These are phyloP conservation scores for Ecliptopera silaceata DNA, from an alignment of 2,888 invertebrate species.

Conservation along the genomic window DNA sequence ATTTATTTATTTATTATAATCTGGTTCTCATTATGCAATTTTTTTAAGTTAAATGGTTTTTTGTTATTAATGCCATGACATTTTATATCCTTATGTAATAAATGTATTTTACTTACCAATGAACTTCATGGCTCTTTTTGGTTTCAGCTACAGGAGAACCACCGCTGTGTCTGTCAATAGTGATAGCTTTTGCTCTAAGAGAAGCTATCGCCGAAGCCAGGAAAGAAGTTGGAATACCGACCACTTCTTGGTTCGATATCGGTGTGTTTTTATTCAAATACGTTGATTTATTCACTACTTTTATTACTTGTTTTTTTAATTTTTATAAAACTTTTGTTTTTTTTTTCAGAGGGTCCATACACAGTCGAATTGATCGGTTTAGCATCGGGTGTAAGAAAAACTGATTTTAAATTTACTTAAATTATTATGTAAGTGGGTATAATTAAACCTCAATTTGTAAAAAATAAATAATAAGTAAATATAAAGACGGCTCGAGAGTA, in stretches of 20 bases:
- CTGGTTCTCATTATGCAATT: no score
- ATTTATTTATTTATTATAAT: no score
- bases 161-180: slow-evolving; percentile 69
- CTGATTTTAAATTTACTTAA: slow-evolving; percentile 48
- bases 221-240: slow-evolving; percentile 78
- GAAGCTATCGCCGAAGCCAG: slow-evolving; percentile 85
- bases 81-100: no score
- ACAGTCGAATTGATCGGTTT: slow-evolving; percentile 59
- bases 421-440: no score
- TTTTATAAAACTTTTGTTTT: not conserved
- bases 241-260: slow-evolving; percentile 80
- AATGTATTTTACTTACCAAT: no score
- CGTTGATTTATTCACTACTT: no score
- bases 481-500: no score
- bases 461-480: no score
- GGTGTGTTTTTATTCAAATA: slow-evolving; percentile 60
- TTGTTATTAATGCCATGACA: no score
- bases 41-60: no score
- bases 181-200: slow-evolving; percentile 83
- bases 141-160: slow-evolving; percentile 78
- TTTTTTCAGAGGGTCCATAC: slow-evolving; percentile 72
- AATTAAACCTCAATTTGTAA: no score
- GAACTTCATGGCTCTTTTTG: not conserved
- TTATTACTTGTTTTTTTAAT: slow-evolving; percentile 27
- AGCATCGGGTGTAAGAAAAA: slow-evolving; percentile 38